phyloP scores from a whole-genome alignment of 2,888 invertebrate species.

The Agonopterix arenella region DNA sequence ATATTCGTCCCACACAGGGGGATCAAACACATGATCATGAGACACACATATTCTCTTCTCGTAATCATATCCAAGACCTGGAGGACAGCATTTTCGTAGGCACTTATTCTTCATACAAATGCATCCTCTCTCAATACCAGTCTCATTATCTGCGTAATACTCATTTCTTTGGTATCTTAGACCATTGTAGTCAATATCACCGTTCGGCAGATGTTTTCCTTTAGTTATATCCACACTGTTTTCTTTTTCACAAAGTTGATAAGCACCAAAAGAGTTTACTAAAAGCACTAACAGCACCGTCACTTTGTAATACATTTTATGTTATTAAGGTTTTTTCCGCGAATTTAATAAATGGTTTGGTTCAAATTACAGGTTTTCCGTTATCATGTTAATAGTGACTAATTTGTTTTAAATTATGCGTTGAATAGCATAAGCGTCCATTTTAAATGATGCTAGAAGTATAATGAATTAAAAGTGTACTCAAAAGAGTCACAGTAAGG shows the following conservation, averaged over 20 bases:
- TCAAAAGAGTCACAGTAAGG: too few relatives aligned
- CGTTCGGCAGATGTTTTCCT: conserved; percentile 25
- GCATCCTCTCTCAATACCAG: conserved; percentile 29
- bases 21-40: conserved; percentile 25
- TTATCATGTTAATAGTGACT: too few relatives aligned
- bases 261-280: conserved; percentile 8
- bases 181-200: conserved; percentile 26
- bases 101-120: conserved; percentile 34
- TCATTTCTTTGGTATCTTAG: conserved; percentile 29
- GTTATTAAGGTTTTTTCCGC: too few relatives aligned
- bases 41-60: conserved; percentile 25
- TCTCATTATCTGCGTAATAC: conserved; percentile 28
- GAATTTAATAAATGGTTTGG: too few relatives aligned
- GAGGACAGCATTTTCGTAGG: conserved; percentile 46
- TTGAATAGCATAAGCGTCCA: too few relatives aligned
- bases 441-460: too few relatives aligned
- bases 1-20: conserved; percentile 33
- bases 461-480: too few relatives aligned
- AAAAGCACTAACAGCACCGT: conserved; percentile 18
- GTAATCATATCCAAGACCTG: conserved; percentile 29
- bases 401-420: too few relatives aligned
- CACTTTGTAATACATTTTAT: conserved; percentile 13
- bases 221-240: conserved; percentile 32
- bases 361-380: too few relatives aligned
- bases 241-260: conserved; percentile 24